phyloP scores from a whole-genome alignment of 2,888 invertebrate genomes.

The Caenorhabditis zanzibari region DNA sequence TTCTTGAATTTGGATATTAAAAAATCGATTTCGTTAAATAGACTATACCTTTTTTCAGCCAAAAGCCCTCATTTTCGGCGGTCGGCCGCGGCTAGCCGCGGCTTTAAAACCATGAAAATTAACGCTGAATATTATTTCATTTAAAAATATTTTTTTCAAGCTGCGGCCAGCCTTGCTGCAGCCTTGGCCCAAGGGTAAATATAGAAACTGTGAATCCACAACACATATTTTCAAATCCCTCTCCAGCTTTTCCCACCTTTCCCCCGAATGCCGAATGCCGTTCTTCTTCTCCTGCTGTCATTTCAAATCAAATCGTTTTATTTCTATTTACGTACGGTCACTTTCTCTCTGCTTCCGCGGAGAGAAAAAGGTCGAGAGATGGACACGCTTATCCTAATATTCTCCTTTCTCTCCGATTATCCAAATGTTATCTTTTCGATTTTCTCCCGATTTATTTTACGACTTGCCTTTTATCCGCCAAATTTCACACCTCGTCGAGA shows the following conservation, averaged over 20 bases:
- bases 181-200: too few relatives aligned
- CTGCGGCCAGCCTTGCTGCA: too few relatives aligned
- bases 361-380: conserved; percentile 27
- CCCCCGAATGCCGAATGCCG: conserved; percentile 1
- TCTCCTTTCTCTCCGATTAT: conserved; percentile 45
- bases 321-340: conserved; percentile 44
- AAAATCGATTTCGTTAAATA: neutral
- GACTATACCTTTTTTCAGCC: too few relatives aligned
- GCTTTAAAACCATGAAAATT: too few relatives aligned
- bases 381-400: conserved; percentile 49
- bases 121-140: too few relatives aligned
- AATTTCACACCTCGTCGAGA: conserved; percentile 49
- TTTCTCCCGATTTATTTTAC: conserved; percentile 14
- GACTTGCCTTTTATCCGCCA: neutral
- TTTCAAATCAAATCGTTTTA: conserved; percentile 25
- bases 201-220: too few relatives aligned
- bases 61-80: too few relatives aligned
- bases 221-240: too few relatives aligned
- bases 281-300: conserved; percentile 48
- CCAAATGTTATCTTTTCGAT: conserved; percentile 62
- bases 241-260: neutral
- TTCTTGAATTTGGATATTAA: neutral
- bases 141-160: too few relatives aligned
- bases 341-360: conserved; percentile 2
- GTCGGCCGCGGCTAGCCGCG: too few relatives aligned